Base-by-base conservation (phyloP, 2,797 vertebrate genomes). In the Sebastes minor region DNA sequence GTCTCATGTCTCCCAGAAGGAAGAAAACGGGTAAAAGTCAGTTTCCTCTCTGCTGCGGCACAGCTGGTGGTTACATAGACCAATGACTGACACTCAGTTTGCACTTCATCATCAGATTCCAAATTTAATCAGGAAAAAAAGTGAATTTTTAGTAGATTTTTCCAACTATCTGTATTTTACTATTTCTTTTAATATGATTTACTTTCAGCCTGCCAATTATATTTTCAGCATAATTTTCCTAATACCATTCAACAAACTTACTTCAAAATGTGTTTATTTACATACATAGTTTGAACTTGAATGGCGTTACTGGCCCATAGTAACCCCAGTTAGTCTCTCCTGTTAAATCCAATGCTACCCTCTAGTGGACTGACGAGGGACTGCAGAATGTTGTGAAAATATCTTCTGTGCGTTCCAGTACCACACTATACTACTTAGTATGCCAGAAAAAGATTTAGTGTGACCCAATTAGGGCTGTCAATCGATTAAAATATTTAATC, bases 1-100 rank as follows among this genome's bases (percentile, higher is more conserved):
- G 90, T 60, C 81, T 94, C 90, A 91, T 46, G 12, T 63, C 68
- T 83, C 70, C 88, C 59, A 35, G 8, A 64, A 46, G 83, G 79
- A 86, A 75, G 52, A 69, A 6, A 3, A 61, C 0, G 25, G n/a
- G 28, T 9, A 10, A 71, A 60, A 60, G 46, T n/a, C 63, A 0
- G 65, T 33, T 74, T 78, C 63, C 61, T 86, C 46, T 79, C 56
- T 70, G 73, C 56, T 55, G 52, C 59, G 74, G 27, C 62, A 8
- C 32, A 52, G 27, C 66, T 14, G n/a, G 1, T 53, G n/a, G 1
- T 53, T 27, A 6, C 2, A 25, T 0, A 46, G 6, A 69, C 13
- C 25, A 32, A 5, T 5, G n/a, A 60, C 3, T 1, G 27, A 66
- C 68, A 14, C 25, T 55, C 27, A 55, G 60, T 11, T 60, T 55